phyloP scores from a whole-genome alignment of 2,888 invertebrate species.

The Microctonus hyperodae region DNA sequence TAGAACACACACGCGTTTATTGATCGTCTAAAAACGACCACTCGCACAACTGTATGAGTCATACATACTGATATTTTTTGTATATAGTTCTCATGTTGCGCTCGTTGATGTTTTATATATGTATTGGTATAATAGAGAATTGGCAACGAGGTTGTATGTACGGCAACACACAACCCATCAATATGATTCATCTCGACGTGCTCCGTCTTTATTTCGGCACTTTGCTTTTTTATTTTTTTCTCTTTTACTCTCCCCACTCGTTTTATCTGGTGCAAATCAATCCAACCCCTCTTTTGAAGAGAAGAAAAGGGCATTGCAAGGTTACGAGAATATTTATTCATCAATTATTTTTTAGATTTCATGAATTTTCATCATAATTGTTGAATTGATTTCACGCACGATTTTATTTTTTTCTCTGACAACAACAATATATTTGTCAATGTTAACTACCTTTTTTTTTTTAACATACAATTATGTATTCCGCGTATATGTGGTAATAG shows the following conservation, averaged over 20 bases:
- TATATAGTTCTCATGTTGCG: constrained; percentile 29
- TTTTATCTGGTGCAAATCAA: too few species aligned
- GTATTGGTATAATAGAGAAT: constrained; percentile 30
- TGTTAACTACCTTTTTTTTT: too few species aligned
- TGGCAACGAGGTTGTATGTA: constrained; percentile 28
- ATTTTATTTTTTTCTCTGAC: too few species aligned
- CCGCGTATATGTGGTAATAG: too few species aligned
- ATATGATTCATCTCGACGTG: constrained; percentile 39
- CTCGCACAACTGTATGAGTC: constrained; percentile 36
- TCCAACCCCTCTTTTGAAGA: too few species aligned
- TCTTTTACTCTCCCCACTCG: not conserved
- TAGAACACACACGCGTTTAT: constrained; percentile 34
- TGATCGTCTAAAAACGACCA: constrained; percentile 40
- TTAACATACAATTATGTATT: not conserved
- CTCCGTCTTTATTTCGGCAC: constrained; percentile 4
- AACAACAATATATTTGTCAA: too few species aligned
- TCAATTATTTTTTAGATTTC: too few species aligned
- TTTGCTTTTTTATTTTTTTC: not conserved
- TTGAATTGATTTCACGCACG: too few species aligned
- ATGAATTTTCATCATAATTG: too few species aligned
- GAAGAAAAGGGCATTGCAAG: too few species aligned
- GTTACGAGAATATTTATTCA: too few species aligned
- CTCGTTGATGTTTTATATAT: constrained; percentile 5
- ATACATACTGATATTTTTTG: constrained; percentile 35
- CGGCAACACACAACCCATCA: constrained; percentile 6